Base-by-base conservation (phyloP, 2,888 invertebrate species). In the Mythimna loreyi region DNA sequence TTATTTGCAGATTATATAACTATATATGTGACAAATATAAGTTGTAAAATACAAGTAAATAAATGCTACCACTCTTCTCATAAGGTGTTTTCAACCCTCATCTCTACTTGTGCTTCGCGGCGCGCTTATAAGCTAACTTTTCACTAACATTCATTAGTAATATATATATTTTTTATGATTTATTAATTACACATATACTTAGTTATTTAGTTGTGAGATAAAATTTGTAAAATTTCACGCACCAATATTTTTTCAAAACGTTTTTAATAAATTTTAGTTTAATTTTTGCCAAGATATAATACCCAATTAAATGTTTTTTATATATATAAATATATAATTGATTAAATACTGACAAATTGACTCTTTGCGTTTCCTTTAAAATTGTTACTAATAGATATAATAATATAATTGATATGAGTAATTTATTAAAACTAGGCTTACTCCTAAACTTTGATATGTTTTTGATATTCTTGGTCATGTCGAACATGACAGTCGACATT, bases 391-490 rank as follows among this genome's bases (percentile, higher is more conserved):
- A n/a, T n/a, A n/a, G n/a, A n/a, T 55, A 59, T 59, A 62, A 50
- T 68, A 36, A 28, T 28, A 11, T 36, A 78, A 55, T 65, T 78
- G 64, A 74, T 78, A 78, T 49, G 49, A 52, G 9, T 62, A 40
- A 52, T 67, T 59, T 13, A 59, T 62, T 66, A 66, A n/a, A 49
- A 45, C 59, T 75, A 65, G 8, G 36, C 72, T 77, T 84, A 80
- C 52, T 52, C 33, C 47, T 82, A 88, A 83, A 78, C 86, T 88
- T 94, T 94, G 95, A 95, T 95, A 95, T 96, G 96, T 95, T 92
- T 92, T 91, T 80, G 94, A 95, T 94, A 96, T 96, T 95, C 95
- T 90, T 94, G 94, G 92, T 85, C 95, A 94, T 90, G 93, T 87
- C 80, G 70, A 47, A 87, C 93, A 94, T 92, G 93, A 91, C 62